Evolutionary conservation across 1,140 invertebrate species (phyloP).

Genomic region (Aphidius gifuensis): DNA sequence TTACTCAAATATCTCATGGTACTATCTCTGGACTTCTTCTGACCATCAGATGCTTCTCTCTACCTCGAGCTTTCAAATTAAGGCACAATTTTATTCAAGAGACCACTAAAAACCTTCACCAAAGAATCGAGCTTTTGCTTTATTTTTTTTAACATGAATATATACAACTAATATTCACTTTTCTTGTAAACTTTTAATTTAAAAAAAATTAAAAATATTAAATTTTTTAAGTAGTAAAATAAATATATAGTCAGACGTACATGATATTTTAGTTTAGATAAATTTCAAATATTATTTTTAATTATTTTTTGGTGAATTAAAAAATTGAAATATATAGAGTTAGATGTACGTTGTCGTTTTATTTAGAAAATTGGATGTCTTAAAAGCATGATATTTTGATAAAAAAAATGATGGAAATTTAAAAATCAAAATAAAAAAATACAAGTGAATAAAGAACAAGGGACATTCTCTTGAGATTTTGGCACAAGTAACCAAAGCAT

Average conservation of each 20-base stretch:
- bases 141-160: conserved; percentile 20
- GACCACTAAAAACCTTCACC: conserved; percentile 36
- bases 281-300: no score
- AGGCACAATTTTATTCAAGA: conserved; percentile 47
- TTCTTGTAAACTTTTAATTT: not conserved
- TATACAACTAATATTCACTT: conserved; percentile 25
- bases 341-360: no score
- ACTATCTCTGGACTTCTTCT: conserved; percentile 21
- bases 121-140: conserved; percentile 32
- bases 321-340: no score
- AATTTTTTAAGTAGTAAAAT: no score
- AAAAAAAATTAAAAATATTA: no score
- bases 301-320: no score
- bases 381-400: no score
- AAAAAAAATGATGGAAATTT: no score
- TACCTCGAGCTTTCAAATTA: conserved; percentile 48
- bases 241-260: no score
- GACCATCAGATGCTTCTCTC: conserved; percentile 7
- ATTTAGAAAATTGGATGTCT: no score
- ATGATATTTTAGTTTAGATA: no score
- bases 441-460: conserved; percentile 24
- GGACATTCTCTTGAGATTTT: conserved; percentile 47
- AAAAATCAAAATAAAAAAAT: not conserved
- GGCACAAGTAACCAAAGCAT: conserved; percentile 39
- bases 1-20: conserved; percentile 5